These are phyloP conservation scores for Argyrosomus regius DNA, from an alignment of 2,797 vertebrate species.

Conservation along the genomic window DNA sequence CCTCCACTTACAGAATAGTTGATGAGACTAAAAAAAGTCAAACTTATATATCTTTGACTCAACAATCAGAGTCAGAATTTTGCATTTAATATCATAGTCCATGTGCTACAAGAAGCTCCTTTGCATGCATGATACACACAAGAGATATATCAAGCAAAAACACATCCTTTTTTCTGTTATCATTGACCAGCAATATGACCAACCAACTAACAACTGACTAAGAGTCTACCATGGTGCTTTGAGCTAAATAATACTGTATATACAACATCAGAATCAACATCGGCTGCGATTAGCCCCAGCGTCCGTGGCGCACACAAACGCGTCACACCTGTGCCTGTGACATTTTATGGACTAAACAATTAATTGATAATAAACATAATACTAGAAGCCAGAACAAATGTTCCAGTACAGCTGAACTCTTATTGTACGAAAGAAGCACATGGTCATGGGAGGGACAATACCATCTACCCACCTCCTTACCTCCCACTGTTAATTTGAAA, in stretches of 20 bases:
- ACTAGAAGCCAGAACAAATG: not conserved
- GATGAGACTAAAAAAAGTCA: not conserved
- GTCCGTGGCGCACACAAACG: too few relatives aligned
- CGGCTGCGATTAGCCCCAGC: too few relatives aligned
- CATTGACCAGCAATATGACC: too few relatives aligned
- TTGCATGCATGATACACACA: not conserved
- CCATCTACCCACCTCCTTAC: slow-evolving; percentile 1
- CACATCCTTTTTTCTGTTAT: too few relatives aligned
- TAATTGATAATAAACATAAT: not conserved
- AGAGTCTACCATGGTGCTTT: too few relatives aligned
- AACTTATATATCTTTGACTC: not conserved
- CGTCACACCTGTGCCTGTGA: not conserved
- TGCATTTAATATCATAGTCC: not conserved
- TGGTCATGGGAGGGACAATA: not conserved
- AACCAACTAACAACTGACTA: too few relatives aligned
- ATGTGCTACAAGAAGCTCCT: not conserved
- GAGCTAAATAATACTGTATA: too few relatives aligned
- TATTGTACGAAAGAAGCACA: not conserved
- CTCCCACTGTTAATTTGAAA: slow-evolving; percentile 27
- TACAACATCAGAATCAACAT: too few relatives aligned
- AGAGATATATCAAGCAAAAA: too few relatives aligned
- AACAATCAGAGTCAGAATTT: not conserved
- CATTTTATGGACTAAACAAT: not conserved
- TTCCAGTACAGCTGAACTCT: not conserved
- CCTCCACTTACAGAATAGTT: not conserved